Evolutionary conservation across 2,888 invertebrate species (phyloP).

Genomic region (Siphlonurus alternatus): DNA sequence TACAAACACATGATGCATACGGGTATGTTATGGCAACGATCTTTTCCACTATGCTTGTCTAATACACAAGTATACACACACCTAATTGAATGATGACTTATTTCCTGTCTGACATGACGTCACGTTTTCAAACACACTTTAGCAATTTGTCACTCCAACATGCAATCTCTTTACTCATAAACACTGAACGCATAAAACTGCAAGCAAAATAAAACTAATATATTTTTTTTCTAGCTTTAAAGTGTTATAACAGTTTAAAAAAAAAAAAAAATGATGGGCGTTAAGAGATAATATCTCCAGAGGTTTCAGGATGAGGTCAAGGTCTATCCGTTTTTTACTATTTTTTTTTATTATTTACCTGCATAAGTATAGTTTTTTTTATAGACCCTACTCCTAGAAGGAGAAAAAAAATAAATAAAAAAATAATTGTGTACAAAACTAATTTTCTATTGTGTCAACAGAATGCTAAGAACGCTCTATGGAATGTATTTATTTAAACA

Average conservation of each 20-base stretch:
- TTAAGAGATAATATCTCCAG: neutral
- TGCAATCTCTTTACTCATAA: too few relatives aligned
- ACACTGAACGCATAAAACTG: too few relatives aligned
- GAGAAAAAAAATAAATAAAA: neutral
- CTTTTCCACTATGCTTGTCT: too few relatives aligned
- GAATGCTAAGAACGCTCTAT: neutral
- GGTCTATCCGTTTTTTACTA: too few relatives aligned
- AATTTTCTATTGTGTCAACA: neutral
- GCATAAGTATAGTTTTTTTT: neutral
- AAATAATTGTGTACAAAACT: neutral
- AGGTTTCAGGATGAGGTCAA: neutral
- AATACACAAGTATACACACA: too few relatives aligned
- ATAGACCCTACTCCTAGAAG: neutral
- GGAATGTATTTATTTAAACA: neutral
- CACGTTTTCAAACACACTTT: too few relatives aligned
- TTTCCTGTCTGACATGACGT: neutral
- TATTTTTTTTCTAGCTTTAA: neutral
- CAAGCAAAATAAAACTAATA: neutral
- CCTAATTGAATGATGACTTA: neutral
- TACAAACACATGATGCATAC: too few relatives aligned
- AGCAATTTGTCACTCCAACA: too few relatives aligned
- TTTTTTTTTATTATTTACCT: neutral
- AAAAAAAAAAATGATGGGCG: neutral
- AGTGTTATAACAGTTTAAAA: neutral
- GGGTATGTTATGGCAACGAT: too few relatives aligned